Percentiles rank a stretch among this genome's conserved stretches.
phyloP scores from a whole-genome alignment of 2,888 invertebrate genomes.

The Drosophila suboccidentalis region DNA sequence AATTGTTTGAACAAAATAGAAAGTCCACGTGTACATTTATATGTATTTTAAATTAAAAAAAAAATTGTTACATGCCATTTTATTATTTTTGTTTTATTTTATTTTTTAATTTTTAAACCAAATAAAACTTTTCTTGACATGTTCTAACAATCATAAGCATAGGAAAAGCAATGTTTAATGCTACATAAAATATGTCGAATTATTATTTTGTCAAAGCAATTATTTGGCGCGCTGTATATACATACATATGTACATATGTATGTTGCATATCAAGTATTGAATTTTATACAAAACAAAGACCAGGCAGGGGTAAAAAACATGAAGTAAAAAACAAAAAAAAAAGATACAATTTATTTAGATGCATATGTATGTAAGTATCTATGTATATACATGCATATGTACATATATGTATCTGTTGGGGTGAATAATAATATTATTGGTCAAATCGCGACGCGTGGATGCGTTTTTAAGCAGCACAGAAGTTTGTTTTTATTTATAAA shows the following conservation, averaged over 20 bases:
- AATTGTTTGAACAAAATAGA: background rate
- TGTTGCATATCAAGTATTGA: conserved; percentile 24
- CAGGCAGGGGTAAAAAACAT: conserved; percentile 23
- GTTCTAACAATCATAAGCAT: no score
- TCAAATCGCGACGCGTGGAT: conserved; percentile 36
- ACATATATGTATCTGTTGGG: conserved; percentile 35
- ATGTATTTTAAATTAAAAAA: no score
- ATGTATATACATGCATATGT: background rate
- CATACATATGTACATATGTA: conserved; percentile 11
- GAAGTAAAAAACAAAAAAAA: conserved; percentile 35
- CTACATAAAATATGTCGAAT: background rate
- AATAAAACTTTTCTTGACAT: no score
- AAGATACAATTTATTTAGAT: conserved; percentile 28
- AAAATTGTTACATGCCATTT: no score
- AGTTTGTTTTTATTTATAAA: conserved; percentile 41
- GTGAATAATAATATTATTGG: conserved; percentile 47
- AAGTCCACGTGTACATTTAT: background rate
- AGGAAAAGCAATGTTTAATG: background rate
- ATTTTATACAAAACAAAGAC: conserved; percentile 22
- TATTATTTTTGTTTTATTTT: background rate
- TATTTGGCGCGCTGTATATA: background rate
- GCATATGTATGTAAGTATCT: conserved; percentile 19
- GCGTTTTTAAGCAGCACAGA: conserved; percentile 40
- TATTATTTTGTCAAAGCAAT: background rate
- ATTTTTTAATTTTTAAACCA: no score